Percentiles rank a stretch among this genome's conserved stretches.
These are phyloP conservation scores for Octonoba sinensis DNA, from an alignment of 2,888 invertebrate genomes.

Conservation along the genomic window DNA sequence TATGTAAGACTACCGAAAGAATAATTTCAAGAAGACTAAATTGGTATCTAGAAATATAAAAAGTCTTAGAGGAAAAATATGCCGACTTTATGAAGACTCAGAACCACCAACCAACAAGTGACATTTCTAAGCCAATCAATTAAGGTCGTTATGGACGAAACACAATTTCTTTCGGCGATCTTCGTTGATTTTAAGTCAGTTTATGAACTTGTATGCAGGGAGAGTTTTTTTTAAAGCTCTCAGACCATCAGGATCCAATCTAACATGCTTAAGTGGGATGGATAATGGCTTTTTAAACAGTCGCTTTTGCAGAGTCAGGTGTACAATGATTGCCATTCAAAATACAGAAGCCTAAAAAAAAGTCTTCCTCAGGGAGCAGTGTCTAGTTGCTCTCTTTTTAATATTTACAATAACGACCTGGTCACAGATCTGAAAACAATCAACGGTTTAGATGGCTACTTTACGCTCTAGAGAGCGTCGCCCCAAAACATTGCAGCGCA, in stretches of 20 bases:
- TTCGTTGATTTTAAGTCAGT: no score
- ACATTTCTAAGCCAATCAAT: not conserved
- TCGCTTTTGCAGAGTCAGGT: no score
- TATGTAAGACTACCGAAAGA: not conserved
- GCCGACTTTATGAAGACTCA: not conserved
- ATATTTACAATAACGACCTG: not conserved
- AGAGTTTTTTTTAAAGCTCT: not conserved
- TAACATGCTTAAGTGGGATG: not conserved
- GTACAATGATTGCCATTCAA: constrained; percentile 2
- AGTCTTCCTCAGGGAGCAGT: not conserved
- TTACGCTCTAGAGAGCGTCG: not conserved
- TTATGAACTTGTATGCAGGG: not conserved
- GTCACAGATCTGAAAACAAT: not conserved
- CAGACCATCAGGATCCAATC: not conserved
- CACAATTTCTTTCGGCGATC: no score
- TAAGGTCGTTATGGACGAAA: no score
- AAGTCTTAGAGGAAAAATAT: not conserved
- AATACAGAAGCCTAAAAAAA: not conserved
- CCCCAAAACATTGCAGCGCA: not conserved
- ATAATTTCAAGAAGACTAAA: not conserved
- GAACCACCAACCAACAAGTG: not conserved
- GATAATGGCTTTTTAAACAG: not conserved
- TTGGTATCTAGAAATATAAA: no score
- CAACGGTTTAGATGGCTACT: not conserved
- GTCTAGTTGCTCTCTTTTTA: not conserved